phyloP scores from a whole-genome alignment of 2,113 vertebrate species.

The Microcebus lehilahytsara region DNA sequence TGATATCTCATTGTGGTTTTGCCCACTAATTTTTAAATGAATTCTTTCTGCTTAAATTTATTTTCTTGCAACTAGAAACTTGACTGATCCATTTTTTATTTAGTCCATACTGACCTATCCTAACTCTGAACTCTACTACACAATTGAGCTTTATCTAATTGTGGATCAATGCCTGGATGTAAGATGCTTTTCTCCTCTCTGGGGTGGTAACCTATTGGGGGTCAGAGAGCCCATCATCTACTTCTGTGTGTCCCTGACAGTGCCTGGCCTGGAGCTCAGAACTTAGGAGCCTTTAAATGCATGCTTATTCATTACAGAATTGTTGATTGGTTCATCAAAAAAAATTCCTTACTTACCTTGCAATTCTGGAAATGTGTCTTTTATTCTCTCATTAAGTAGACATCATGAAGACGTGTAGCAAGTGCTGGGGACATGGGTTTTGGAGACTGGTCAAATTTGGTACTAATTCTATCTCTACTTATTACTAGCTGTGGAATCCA shows the following conservation, averaged over 20 bases:
- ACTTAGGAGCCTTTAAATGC: not conserved
- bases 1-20: not conserved
- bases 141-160: not conserved
- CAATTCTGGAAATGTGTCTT: not conserved
- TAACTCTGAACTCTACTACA: not conserved
- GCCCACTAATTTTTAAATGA: not conserved
- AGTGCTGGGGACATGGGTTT: not conserved
- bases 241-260: not conserved
- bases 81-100: not conserved
- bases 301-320: not conserved
- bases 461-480: slow-evolving; percentile 43
- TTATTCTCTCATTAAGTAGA: slow-evolving; percentile 1
- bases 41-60: slow-evolving; percentile 48
- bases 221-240: not conserved
- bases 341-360: not conserved
- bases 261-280: not conserved
- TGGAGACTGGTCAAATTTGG: not conserved
- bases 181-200: not conserved
- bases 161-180: not conserved
- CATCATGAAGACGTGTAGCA: not conserved
- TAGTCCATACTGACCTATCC: not conserved
- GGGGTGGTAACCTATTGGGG: not conserved
- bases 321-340: not conserved
- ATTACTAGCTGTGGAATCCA: not conserved
- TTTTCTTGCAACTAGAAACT: slow-evolving; percentile 9